phyloP scores from a whole-genome alignment of 2,888 invertebrate species.

The Spicauda simplicius region DNA sequence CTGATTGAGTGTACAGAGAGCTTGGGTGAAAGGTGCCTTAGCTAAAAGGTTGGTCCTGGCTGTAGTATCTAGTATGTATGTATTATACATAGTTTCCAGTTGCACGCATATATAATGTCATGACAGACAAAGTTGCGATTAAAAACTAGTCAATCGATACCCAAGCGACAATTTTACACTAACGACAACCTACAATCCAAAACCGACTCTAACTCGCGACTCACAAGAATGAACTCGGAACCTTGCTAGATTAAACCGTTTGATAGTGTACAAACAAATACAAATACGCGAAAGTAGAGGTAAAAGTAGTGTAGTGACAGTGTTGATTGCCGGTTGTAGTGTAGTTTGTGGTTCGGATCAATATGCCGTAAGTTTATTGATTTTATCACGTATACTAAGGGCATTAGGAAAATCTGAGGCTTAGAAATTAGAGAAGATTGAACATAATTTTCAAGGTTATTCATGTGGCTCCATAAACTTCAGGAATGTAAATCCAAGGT shows the following conservation, averaged over 20 bases:
- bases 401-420: too few species aligned
- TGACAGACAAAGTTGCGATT: neutral
- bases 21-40: too few species aligned
- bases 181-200: neutral
- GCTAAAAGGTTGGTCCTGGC: too few species aligned
- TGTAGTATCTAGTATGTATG: too few species aligned
- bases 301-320: constrained; percentile 51
- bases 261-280: constrained; percentile 16
- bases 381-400: neutral
- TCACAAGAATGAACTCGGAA: neutral
- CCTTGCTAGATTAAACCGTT: neutral
- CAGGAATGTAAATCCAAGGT: too few species aligned
- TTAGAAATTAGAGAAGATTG: too few species aligned
- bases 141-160: neutral
- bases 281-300: constrained; percentile 47
- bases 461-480: too few species aligned
- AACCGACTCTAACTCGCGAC: neutral
- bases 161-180: neutral
- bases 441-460: too few species aligned
- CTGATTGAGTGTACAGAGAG: too few species aligned
- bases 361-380: constrained; percentile 19
- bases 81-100: too few species aligned
- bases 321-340: constrained; percentile 17
- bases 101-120: too few species aligned
- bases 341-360: constrained; percentile 8